Percentiles rank a stretch among this genome's conserved stretches.
Conservation (phyloP, 92 coral and sea anemone genomes). For the Palythoa heliodiscus region DNA sequence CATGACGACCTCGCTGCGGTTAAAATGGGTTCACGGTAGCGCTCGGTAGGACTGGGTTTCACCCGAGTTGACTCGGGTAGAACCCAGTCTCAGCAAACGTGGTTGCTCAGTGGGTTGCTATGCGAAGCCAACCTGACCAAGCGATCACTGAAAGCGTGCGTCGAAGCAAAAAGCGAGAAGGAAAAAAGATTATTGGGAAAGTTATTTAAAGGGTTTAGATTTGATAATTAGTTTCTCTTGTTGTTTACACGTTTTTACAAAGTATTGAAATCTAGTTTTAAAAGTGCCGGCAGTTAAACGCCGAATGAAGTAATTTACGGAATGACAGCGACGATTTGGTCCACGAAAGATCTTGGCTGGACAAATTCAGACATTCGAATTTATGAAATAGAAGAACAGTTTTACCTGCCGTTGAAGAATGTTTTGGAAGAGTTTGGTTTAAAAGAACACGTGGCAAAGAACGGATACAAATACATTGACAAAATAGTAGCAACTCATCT, state of each 20-base stretch:
- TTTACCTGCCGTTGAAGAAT: background rate
- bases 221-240: background rate
- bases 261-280: background rate
- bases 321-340: background rate
- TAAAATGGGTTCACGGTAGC: background rate
- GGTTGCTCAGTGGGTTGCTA: too few relatives aligned
- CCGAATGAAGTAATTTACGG: background rate
- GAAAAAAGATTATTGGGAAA: background rate
- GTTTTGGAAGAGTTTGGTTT: background rate
- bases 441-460: background rate
- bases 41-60: background rate
- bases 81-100: background rate
- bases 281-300: conserved; percentile 1
- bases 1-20: background rate
- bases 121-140: conserved; percentile 6
- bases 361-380: background rate
- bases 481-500: conserved; percentile 1
- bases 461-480: background rate
- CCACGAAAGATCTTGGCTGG: conserved; percentile 1
- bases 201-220: background rate
- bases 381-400: background rate
- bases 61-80: background rate
- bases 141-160: background rate
- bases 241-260: background rate
- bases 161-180: background rate